Evolutionary conservation across 2,888 invertebrate genomes (phyloP).

Genomic region (Hyppa rectilinea): DNA sequence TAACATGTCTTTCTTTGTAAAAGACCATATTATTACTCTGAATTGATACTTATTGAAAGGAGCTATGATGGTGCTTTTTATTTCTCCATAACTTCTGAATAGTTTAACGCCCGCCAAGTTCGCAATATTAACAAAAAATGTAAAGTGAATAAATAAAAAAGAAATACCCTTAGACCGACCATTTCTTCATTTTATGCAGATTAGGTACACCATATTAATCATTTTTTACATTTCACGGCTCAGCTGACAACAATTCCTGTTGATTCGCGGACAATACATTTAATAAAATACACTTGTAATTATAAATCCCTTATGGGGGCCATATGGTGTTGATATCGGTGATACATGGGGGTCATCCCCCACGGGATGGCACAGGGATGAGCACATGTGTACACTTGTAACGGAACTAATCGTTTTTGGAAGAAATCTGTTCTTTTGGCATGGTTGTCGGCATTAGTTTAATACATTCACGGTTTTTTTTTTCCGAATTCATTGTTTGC

Average conservation of each 20-base stretch:
- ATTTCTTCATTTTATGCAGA: slow-evolving; percentile 22
- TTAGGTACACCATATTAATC: slow-evolving; percentile 63
- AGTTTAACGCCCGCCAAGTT: neutral
- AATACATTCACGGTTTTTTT: slow-evolving; percentile 48
- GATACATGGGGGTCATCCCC: slow-evolving; percentile 66
- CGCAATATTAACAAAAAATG: neutral
- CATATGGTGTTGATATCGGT: slow-evolving; percentile 85
- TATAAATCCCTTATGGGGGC: slow-evolving; percentile 80
- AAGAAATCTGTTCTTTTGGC: slow-evolving; percentile 68
- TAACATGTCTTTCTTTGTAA: neutral
- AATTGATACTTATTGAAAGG: no score
- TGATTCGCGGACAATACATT: slow-evolving; percentile 72
- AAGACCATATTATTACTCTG: neutral
- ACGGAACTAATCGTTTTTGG: slow-evolving; percentile 86
- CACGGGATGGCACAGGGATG: slow-evolving; percentile 65
- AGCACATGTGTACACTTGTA: slow-evolving; percentile 84
- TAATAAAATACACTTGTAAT: slow-evolving; percentile 81
- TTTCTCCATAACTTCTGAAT: neutral
- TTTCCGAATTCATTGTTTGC: neutral
- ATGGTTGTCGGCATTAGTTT: slow-evolving; percentile 69
- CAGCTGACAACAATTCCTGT: slow-evolving; percentile 78
- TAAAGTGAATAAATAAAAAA: neutral
- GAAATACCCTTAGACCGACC: neutral
- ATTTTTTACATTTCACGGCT: slow-evolving; percentile 82
- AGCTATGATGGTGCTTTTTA: no score